Base-by-base conservation (phyloP, 2,113 vertebrate species). In the Ivindomyrus marchei region DNA sequence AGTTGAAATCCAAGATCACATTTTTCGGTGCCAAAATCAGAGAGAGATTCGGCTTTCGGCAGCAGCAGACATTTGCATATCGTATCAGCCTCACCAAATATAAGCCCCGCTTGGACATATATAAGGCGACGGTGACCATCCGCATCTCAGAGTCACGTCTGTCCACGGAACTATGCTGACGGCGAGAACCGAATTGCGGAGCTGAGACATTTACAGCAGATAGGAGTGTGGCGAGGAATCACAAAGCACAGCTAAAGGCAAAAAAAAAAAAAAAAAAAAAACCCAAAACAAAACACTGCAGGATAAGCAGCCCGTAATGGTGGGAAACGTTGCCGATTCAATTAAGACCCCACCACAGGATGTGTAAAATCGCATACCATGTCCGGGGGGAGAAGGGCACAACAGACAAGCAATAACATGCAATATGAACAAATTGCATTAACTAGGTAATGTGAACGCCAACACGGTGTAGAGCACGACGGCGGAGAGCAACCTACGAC, bases 401-500 rank as follows among this genome's bases (percentile, higher is more conserved):
- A 21, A 39, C 56, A 84, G 56, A 66, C 52, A 85, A 46, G 52
- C 53, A 85, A 19, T 46, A 62, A 45, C n/a, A 74, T 45, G 56
- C 39, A 70, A 58, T 50, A 31, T 52, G 62, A 39, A 19, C 84
- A 87, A 87, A 87, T 87, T 87, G 45, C 45, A 42, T 50, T 47
- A 85, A 17, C 19, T 31, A 11, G 70, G 21, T 45, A 90, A 85
- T 77, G 49, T 49, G 21, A 46, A 87, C n/a, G 85, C 56, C 86
- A 88, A 88, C 87, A 80, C 19, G n/a, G 50, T 85, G 77, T 3
- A 42, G 77, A 15, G 11, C 36, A 19, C 42, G 93, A 92, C 93
- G 92, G 92, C 92, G 36, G 46, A 90, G 90, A 88, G 92, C 93
- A 92, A 92, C 92, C 88, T 91, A 90, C 93, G 93, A 94, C 93